A percentile compares a stretch with the other conserved stretches of the same genome.
phyloP scores from a whole-genome alignment of 2,113 vertebrate species.

The Echinops telfairi region DNA sequence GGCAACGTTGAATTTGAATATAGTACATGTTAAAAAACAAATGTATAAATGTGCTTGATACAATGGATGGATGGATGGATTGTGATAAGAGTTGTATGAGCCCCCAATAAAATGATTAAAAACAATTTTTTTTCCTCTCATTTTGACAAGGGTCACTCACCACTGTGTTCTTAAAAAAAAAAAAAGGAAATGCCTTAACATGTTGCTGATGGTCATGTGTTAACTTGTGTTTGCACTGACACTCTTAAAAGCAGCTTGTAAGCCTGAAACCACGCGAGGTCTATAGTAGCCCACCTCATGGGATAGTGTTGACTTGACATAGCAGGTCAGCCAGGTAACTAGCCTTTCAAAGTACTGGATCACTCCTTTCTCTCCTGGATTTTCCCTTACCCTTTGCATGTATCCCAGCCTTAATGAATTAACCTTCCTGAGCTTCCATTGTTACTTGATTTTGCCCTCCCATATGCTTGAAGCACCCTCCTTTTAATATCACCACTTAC shows the following conservation, averaged over 20 bases:
- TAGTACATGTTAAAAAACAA: neutral
- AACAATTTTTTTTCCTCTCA: neutral
- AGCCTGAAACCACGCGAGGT: no score
- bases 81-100: no score
- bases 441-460: neutral
- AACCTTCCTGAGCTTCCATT: neutral
- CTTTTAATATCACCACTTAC: neutral
- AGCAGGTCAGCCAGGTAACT: no score
- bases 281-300: no score
- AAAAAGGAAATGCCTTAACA: neutral
- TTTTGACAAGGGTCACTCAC: neutral
- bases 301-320: no score
- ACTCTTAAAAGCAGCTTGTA: no score
- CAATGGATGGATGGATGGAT: no score
- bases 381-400: neutral
- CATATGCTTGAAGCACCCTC: neutral
- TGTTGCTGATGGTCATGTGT: neutral
- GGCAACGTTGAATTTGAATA: neutral
- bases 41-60: neutral
- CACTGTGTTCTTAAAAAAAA: neutral
- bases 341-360: neutral
- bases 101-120: no score
- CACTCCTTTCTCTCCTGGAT: neutral
- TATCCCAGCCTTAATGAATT: neutral
- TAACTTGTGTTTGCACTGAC: no score